These are phyloP conservation scores for Sarcophilus harrisii DNA, from an alignment of 2,797 vertebrate genomes.

Conservation along the genomic window DNA sequence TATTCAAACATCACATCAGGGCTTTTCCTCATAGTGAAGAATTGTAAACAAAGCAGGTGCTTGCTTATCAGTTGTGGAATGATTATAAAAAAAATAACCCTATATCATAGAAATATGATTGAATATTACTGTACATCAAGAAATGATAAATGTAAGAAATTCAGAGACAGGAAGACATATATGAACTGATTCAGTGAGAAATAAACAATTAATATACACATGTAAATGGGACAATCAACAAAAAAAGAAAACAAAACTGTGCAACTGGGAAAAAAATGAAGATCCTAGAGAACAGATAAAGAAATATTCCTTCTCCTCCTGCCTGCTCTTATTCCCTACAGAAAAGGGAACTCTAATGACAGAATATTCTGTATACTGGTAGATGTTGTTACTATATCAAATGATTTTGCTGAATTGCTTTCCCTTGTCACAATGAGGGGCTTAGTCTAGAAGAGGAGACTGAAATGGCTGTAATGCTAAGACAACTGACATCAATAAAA, in stretches of 20 bases:
- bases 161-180: background rate
- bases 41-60: background rate
- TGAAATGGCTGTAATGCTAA: background rate
- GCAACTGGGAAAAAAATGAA: background rate
- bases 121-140: background rate
- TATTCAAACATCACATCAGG: background rate
- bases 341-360: background rate
- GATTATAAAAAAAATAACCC: background rate
- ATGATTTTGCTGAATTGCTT: background rate
- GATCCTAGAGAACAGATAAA: background rate
- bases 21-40: background rate
- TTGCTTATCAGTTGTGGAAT: background rate
- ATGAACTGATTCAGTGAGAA: background rate
- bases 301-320: background rate
- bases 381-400: background rate
- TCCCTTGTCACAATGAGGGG: background rate
- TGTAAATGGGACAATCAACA: background rate
- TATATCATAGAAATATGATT: background rate
- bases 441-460: background rate
- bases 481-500: background rate
- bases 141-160: background rate
- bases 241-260: background rate
- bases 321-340: background rate
- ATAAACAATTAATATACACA: background rate
- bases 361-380: background rate